A percentile compares a stretch with the other conserved stretches of the same genome.
phyloP scores from a whole-genome alignment of 2,797 vertebrate species.

The Falco columbarius region DNA sequence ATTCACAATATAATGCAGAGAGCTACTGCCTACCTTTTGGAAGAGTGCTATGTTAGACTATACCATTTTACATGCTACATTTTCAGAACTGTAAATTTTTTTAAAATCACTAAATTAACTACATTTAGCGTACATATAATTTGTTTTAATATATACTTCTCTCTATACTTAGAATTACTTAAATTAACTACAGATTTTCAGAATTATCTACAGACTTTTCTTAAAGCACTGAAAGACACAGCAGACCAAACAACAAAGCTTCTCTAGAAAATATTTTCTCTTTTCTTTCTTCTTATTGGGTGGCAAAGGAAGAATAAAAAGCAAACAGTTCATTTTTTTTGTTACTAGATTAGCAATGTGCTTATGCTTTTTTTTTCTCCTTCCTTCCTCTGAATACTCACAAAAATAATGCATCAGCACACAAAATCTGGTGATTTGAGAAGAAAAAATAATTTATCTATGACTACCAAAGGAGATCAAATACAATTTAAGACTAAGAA shows the following conservation, averaged over 20 bases:
- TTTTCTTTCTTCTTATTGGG: neutral
- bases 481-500: neutral
- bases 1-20: neutral
- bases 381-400: neutral
- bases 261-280: neutral
- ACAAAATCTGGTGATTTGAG: neutral
- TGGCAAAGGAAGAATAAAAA: neutral
- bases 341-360: neutral
- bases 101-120: neutral
- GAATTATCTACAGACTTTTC: neutral
- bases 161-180: fast-evolving
- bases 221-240: neutral
- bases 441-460: neutral
- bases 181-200: neutral
- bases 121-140: neutral
- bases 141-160: neutral
- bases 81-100: neutral
- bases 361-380: neutral
- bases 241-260: neutral
- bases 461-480: neutral
- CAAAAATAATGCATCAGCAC: neutral
- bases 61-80: neutral
- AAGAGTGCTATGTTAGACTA: neutral
- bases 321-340: neutral
- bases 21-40: neutral